Evolutionary conservation across 2,113 vertebrate genomes (phyloP), one percentile per base, ranked within the genome.

Genomic region (Cavia aperea): DNA sequence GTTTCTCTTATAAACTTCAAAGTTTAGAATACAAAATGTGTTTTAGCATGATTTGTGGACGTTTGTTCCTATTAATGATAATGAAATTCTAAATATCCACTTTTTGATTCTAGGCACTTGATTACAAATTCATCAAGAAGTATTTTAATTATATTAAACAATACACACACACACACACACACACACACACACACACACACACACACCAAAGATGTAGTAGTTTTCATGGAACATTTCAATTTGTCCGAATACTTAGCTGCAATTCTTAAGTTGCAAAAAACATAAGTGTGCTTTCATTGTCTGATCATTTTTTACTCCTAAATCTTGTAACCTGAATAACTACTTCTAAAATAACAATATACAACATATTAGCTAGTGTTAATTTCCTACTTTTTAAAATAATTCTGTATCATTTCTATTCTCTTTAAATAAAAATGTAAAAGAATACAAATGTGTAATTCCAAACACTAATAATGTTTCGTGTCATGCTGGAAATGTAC

Each of bases 11-110:
- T 72, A 93, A 90, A 81, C 73, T 88, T 89, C 15, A 87, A 85
- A 93, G 81, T 89, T 89, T 75, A 87, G 51, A 92, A 46, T 72
- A 24, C 70, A 89, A 78, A 33, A 62, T 63, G 21, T 82, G 60
- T 88, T 93, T 66, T 78, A 26, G 65, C 18, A 29, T 90, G 51
- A 94, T 85, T 86, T 92, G 43, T 75, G 46, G 12, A 56, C 89
- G 63, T 81, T 95, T 94, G 49, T 60, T 90, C 19, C 75, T 81
- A 81, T 87, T 89, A 88, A 70, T 70, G 43, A 89, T 81, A 90
- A 85, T 54, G 90, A 51, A 88, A 89, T 19, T 79, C 75, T 94
- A 90, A 94, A 94, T 87, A 90, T 84, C 16, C 43, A 93, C 7
- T 72, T 89, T 93, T 29, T 82, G n/a, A 94, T 90, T 81, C 31